phyloP scores from a whole-genome alignment of 2,888 invertebrate species.

The Cosmorhoe ocellata region DNA sequence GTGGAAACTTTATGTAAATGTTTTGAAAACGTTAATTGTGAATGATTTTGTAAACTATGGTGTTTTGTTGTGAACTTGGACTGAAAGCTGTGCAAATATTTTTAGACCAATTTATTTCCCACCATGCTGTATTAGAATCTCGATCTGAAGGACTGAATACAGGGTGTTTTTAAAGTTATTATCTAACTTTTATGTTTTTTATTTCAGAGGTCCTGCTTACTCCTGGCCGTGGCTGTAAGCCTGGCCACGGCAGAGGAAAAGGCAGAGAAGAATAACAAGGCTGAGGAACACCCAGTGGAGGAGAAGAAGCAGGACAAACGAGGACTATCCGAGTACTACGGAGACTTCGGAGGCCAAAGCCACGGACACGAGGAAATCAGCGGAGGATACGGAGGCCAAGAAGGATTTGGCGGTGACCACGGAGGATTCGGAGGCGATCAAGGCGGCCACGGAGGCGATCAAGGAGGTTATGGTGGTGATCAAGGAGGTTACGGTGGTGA shows the following conservation, averaged over 20 bases:
- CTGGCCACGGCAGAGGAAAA: conserved; percentile 82
- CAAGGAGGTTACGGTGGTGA: conserved; percentile 36
- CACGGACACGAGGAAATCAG: conserved; percentile 43
- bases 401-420: conserved; percentile 30
- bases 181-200: conserved; percentile 7
- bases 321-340: conserved; percentile 78
- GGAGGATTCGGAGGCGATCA: conserved; percentile 41
- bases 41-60: too few species aligned
- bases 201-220: conserved; percentile 72
- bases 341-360: conserved; percentile 58
- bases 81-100: too few species aligned
- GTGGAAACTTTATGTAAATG: background rate
- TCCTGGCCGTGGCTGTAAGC: conserved; percentile 80
- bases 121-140: too few species aligned
- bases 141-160: too few species aligned
- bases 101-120: too few species aligned
- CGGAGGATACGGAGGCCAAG: conserved; percentile 28
- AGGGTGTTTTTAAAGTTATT: too few species aligned
- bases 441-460: conserved; percentile 39
- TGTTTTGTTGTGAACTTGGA: too few species aligned
- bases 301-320: conserved; percentile 83
- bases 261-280: conserved; percentile 70
- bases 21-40: background rate
- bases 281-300: conserved; percentile 68
- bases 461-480: conserved; percentile 37